Percentiles rank a stretch among this genome's conserved stretches.
phyloP scores from a whole-genome alignment of 1,140 invertebrate genomes.

The Drosophila murphyi region DNA sequence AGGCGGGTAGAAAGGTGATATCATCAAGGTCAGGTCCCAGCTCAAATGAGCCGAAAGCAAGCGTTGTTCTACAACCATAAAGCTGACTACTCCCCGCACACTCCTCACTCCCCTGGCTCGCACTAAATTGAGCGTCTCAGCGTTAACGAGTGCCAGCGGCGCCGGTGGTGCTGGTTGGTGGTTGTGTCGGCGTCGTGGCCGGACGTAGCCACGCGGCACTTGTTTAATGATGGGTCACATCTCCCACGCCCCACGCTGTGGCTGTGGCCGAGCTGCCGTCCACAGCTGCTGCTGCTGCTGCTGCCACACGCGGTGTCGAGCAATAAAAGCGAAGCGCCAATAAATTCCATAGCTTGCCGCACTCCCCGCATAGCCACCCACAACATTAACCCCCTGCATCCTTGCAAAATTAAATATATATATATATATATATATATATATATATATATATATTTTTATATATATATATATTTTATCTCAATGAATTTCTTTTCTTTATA shows the following conservation, averaged over 20 bases:
- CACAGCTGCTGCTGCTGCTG: constrained; percentile 8
- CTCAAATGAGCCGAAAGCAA: constrained; percentile 56
- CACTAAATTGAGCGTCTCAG: constrained; percentile 81
- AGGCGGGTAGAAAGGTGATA: constrained; percentile 58
- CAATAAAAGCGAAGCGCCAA: constrained; percentile 71
- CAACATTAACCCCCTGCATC: not conserved
- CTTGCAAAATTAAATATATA: constrained; percentile 30
- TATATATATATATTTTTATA: not conserved
- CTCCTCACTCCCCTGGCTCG: constrained; percentile 28
- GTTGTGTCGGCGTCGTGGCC: constrained; percentile 61
- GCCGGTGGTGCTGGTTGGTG: constrained; percentile 15
- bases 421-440: not conserved
- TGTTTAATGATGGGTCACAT: constrained; percentile 58
- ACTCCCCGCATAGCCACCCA: too few species aligned
- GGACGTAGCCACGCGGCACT: constrained; percentile 71
- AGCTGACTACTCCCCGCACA: constrained; percentile 48
- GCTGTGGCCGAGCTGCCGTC: constrained; percentile 23
- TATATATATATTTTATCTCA: not conserved
- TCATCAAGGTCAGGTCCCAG: constrained; percentile 71
- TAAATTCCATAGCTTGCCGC: constrained; percentile 26
- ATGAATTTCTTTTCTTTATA: not conserved
- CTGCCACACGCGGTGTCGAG: constrained; percentile 65
- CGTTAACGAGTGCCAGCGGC: constrained; percentile 70
- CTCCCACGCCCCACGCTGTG: constrained; percentile 25
- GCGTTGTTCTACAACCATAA: constrained; percentile 35